phyloP scores from a whole-genome alignment of 2,113 vertebrate species.

The Mohoua ochrocephala region DNA sequence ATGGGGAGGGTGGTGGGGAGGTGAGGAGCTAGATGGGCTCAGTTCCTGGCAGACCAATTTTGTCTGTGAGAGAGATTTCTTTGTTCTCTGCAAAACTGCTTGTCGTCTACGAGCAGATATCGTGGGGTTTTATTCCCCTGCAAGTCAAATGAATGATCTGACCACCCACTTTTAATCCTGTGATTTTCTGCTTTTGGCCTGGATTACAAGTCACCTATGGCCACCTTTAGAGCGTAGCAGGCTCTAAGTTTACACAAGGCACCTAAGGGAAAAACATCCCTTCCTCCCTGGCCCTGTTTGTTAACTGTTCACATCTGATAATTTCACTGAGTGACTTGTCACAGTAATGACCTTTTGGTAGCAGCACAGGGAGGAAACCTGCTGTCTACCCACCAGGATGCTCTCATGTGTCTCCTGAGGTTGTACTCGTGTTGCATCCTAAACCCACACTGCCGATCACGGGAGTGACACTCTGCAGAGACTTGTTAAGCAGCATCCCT shows the following conservation, averaged over 20 bases:
- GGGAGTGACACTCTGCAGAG: not conserved
- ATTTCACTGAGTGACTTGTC: not conserved
- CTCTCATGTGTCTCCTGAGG: not conserved
- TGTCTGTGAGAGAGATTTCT: conserved; percentile 40
- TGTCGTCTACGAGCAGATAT: not conserved
- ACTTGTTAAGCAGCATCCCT: not conserved
- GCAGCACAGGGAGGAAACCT: not conserved
- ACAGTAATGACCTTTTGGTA: not conserved
- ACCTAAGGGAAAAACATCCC: not conserved
- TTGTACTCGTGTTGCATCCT: not conserved
- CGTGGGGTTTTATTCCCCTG: not conserved
- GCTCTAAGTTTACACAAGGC: not conserved
- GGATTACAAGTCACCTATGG: conserved; percentile 49
- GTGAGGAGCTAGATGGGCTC: conserved; percentile 62
- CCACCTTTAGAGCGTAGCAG: not conserved
- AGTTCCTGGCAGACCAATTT: conserved; percentile 51
- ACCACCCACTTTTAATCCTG: conserved; percentile 51
- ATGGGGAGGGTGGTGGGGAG: conserved; percentile 65
- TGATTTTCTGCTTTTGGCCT: conserved; percentile 39
- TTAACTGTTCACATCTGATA: not conserved
- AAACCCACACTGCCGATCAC: fast-evolving
- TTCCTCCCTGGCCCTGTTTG: not conserved
- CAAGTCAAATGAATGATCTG: conserved; percentile 53
- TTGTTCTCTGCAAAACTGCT: conserved; percentile 56
- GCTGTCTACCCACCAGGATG: not conserved